phyloP scores from a whole-genome alignment of 2,797 vertebrate genomes.

The Coregonus sp. region DNA sequence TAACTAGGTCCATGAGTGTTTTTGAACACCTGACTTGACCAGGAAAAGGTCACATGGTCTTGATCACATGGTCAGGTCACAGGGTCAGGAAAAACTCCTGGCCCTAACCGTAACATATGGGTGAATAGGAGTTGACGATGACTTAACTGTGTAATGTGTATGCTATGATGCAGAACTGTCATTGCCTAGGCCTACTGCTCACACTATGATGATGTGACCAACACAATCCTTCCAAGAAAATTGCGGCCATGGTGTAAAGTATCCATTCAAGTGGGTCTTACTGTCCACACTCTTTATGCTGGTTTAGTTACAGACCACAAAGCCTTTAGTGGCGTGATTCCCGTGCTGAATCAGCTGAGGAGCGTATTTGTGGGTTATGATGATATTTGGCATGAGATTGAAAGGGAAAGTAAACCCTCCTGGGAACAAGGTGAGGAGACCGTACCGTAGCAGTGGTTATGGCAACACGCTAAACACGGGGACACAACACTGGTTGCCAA shows the following conservation, averaged over 20 bases:
- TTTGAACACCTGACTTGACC: no score
- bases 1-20: no score
- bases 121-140: background rate
- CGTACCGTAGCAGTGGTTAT: background rate
- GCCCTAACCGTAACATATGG: background rate
- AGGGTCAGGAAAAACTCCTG: no score
- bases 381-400: background rate
- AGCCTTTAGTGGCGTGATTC: background rate
- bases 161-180: background rate
- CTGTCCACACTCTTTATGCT: background rate
- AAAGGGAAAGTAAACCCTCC: background rate
- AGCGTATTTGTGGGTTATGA: background rate
- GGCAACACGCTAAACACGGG: background rate
- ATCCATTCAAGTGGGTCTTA: background rate
- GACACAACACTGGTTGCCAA: background rate
- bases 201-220: background rate
- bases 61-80: no score
- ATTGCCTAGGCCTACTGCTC: background rate
- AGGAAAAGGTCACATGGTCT: no score
- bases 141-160: background rate
- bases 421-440: background rate
- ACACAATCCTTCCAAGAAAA: background rate
- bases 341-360: background rate
- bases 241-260: background rate
- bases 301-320: background rate